These are phyloP conservation scores for Xanthorhoe designata DNA, from an alignment of 2,888 invertebrate species.

Conservation along the genomic window DNA sequence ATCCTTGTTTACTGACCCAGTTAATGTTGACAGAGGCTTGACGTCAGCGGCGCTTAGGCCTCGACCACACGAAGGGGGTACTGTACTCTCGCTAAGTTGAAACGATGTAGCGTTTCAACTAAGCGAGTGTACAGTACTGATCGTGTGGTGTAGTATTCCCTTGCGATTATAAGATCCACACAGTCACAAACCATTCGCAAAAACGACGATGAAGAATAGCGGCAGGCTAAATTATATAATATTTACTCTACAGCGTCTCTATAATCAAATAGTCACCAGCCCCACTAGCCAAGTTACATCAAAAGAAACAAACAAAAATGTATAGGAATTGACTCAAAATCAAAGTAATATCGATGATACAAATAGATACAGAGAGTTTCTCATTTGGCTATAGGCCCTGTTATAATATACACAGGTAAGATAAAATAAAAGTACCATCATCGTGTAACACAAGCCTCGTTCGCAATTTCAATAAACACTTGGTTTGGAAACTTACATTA, in stretches of 20 bases:
- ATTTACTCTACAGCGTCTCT: not conserved
- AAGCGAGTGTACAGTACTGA: too few relatives aligned
- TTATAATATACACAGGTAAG: not conserved
- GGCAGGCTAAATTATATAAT: not conserved
- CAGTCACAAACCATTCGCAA: not conserved
- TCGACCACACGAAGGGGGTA: constrained; percentile 19
- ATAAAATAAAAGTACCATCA: not conserved
- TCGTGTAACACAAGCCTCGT: constrained; percentile 37
- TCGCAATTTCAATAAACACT: constrained; percentile 63
- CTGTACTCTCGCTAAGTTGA: constrained; percentile 5
- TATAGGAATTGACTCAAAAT: too few relatives aligned
- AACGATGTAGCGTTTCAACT: too few relatives aligned
- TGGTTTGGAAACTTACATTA: constrained; percentile 58
- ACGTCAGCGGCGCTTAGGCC: constrained; percentile 67
- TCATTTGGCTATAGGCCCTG: too few relatives aligned
- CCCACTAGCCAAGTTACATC: too few relatives aligned
- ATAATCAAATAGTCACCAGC: not conserved
- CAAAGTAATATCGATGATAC: too few relatives aligned
- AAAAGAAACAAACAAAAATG: too few relatives aligned
- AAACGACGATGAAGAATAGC: not conserved
- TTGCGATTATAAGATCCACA: not conserved
- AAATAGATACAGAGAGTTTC: too few relatives aligned
- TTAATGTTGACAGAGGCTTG: constrained; percentile 79
- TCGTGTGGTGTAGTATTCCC: too few relatives aligned
- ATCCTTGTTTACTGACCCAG: constrained; percentile 79